A percentile compares a stretch with the other conserved stretches of the same genome.
phyloP scores from a whole-genome alignment of 2,888 invertebrate genomes.

The Tromatobia lineatoria region DNA sequence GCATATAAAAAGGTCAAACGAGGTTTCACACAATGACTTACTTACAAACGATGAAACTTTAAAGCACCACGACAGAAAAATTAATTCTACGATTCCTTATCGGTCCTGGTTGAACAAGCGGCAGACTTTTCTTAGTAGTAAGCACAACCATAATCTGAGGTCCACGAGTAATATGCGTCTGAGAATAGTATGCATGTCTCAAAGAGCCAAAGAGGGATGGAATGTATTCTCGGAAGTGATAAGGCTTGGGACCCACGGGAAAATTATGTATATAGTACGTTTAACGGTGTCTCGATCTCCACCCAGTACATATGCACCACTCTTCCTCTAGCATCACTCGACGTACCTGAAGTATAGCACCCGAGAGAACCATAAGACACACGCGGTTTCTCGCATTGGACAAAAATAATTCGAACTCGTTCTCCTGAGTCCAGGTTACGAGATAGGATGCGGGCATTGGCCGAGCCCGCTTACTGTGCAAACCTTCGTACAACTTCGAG shows the following conservation, averaged over 20 bases:
- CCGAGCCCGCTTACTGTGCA: conserved; percentile 38
- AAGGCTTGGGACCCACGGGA: conserved; percentile 45
- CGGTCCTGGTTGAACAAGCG: conserved; percentile 3
- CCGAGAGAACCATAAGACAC: conserved; percentile 48
- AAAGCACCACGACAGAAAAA: not conserved
- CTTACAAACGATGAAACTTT: not conserved
- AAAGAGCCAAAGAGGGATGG: conserved; percentile 42
- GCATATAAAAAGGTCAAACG: not conserved
- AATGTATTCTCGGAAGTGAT: conserved; percentile 55
- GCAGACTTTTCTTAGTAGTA: not conserved
- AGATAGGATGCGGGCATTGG: conserved; percentile 63
- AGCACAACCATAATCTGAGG: not conserved
- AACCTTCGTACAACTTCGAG: conserved; percentile 26
- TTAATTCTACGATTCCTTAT: not conserved
- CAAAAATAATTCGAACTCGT: conserved; percentile 49
- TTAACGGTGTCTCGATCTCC: conserved; percentile 64
- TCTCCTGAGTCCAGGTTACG: conserved; percentile 43
- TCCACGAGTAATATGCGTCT: not conserved
- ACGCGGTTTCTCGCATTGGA: conserved; percentile 45
- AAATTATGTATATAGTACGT: conserved; percentile 61
- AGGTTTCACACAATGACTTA: conserved; percentile 3
- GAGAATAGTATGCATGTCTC: not conserved
- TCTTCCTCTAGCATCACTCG: not conserved
- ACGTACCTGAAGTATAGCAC: conserved; percentile 9
- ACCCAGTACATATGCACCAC: conserved; percentile 24